Evolutionary conservation across 2,888 invertebrate genomes (phyloP).

Genomic region (Caenorhabditis auriculariae): DNA sequence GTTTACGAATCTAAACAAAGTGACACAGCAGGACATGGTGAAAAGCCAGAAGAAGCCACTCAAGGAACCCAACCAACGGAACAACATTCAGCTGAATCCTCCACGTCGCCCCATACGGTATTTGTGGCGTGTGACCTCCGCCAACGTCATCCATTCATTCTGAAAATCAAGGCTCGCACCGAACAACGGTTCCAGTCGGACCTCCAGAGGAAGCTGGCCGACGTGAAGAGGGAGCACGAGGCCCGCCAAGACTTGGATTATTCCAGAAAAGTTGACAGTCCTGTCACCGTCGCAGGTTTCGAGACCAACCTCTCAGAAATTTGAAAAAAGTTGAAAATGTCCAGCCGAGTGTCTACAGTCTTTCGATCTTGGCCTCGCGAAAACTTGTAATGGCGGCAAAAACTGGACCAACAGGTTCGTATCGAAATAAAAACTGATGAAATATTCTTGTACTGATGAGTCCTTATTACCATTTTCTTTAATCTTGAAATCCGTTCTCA

Average conservation of each 20-base stretch:
- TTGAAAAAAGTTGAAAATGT: conserved; percentile 1
- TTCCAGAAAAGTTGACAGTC: conserved; percentile 23
- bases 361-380: conserved; percentile 45
- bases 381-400: conserved; percentile 37
- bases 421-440: background rate
- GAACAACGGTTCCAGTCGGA: conserved; percentile 29
- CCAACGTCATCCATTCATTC: conserved; percentile 29
- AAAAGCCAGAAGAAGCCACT: too few species aligned
- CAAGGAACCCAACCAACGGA: too few species aligned
- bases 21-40: too few species aligned
- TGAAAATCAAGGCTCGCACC: conserved; percentile 26
- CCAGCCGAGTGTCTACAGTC: conserved; percentile 49
- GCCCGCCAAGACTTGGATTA: conserved; percentile 26
- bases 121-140: too few species aligned
- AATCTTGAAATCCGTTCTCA: too few species aligned
- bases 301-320: background rate
- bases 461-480: too few species aligned
- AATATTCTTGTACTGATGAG: too few species aligned
- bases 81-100: too few species aligned
- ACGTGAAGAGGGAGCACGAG: conserved; percentile 25
- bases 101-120: too few species aligned
- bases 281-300: conserved; percentile 32
- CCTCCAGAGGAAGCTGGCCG: conserved; percentile 26
- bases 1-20: too few species aligned
- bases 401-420: conserved; percentile 33